Evolutionary conservation across 1,140 invertebrate species (phyloP), one percentile per base, ranked within the genome.

Genomic region (Heterodera schachtii): DNA sequence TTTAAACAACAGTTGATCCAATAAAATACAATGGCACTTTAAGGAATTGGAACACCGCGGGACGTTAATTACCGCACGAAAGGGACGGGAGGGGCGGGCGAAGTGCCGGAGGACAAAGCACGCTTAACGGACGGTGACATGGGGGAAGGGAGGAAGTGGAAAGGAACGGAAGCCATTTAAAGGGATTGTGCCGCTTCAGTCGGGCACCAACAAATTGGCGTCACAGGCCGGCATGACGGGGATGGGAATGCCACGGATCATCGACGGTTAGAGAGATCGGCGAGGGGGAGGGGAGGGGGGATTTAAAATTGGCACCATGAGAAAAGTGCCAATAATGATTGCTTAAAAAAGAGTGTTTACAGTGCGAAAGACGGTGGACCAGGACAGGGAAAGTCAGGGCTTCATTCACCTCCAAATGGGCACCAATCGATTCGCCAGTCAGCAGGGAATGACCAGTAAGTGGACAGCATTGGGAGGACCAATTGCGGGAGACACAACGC

Each of bases 171-270:
- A 31, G 44, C 19, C 16, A 52, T 74, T 76, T 76, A 44, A 57
- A 76, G 75, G 88, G 80, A 89, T 89, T 80, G 88, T 89, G n/a
- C 88, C 89, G 43, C 83, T 89, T 6, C 88, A 89, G 75, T 90
- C 88, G 8, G 88, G 88, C 60, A 89, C 88, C 49, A 89, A 89
- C 85, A 90, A 86, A 82, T 74, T 90, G 31, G 85, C 88, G 13
- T 84, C 83, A 21, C 88, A 89, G 69, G 83, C 82, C 13, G 85
- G 85, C 52, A 90, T 90, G 89, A 90, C 87, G 66, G 87, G 89
- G 60, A 90, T 89, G 46, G 88, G 88, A 64, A 90, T 88, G 86
- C 89, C 88, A 41, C 86, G 88, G 71, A 90, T 90, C 82, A 87
- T 89, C 71, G 89, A 90, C 82, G 88, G 87, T 88, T 19, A 16